Evolutionary conservation across 2,113 vertebrate genomes (phyloP).

Genomic region (Phainopepla nitens): DNA sequence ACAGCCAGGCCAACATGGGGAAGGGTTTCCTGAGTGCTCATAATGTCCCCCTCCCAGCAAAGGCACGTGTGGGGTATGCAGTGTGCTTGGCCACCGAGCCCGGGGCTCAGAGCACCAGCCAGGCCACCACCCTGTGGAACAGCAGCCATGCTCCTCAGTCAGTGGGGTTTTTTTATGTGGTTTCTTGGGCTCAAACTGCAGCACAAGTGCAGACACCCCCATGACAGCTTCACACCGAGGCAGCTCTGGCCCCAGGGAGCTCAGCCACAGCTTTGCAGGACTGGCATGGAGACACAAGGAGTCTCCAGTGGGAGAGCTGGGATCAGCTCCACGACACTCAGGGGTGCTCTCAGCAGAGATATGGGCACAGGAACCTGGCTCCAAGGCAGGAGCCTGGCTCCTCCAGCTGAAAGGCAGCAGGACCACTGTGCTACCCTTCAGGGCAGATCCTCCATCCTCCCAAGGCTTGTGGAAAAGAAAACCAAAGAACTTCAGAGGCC

Average conservation of each 20-base stretch:
- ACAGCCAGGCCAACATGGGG: not conserved
- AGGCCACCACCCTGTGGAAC: rapidly evolving
- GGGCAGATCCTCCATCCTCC: not conserved
- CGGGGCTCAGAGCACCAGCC: not conserved
- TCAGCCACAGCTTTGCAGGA: not conserved
- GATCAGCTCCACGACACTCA: not conserved
- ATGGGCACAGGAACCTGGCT: not conserved
- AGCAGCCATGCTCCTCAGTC: not conserved
- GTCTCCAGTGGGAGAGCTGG: not conserved
- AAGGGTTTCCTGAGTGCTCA: not conserved
- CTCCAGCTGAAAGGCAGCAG: not conserved
- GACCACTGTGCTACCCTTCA: not conserved
- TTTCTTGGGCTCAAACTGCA: not conserved
- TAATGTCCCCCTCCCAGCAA: not conserved
- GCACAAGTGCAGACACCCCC: not conserved
- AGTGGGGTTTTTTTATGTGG: not conserved
- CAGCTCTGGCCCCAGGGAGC: not conserved
- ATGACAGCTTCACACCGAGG: rapidly evolving
- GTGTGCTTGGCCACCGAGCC: not conserved
- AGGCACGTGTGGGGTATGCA: not conserved
- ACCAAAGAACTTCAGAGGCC: not conserved
- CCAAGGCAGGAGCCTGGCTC: not conserved
- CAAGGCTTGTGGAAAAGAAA: not conserved
- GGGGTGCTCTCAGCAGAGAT: not conserved
- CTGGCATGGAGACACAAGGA: not conserved